Evolutionary conservation across 2,797 vertebrate genomes (phyloP).

Genomic region (Enteromius trimaculatus): DNA sequence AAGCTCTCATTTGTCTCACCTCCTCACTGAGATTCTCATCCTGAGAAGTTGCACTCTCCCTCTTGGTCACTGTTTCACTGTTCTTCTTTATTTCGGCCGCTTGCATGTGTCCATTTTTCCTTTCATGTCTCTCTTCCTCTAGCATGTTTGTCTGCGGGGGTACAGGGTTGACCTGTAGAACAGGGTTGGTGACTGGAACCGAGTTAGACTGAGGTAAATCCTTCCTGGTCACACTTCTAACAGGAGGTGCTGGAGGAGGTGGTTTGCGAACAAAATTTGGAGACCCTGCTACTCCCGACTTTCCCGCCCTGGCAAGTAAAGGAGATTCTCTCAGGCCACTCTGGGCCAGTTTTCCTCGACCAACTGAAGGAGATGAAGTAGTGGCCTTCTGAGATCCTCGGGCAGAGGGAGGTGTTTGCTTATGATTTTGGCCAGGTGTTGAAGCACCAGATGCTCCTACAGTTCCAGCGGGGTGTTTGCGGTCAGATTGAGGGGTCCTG

Average conservation of each 20-base stretch:
- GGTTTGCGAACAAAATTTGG: constrained; percentile 78
- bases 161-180: constrained; percentile 45
- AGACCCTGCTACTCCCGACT: constrained; percentile 73
- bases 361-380: constrained; percentile 60
- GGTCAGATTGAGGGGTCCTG: constrained; percentile 66
- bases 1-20: constrained; percentile 63
- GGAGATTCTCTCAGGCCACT: constrained; percentile 73
- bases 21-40: constrained; percentile 69
- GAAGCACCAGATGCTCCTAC: constrained; percentile 57
- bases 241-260: constrained; percentile 80
- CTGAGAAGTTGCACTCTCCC: constrained; percentile 63
- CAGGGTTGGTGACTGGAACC: constrained; percentile 21
- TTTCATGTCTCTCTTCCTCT: constrained; percentile 62
- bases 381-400: constrained; percentile 69
- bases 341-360: constrained; percentile 70
- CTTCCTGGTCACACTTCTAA: constrained; percentile 80
- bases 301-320: constrained; percentile 72
- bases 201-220: constrained; percentile 62
- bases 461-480: constrained; percentile 56
- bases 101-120: constrained; percentile 55
- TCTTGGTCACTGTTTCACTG: constrained; percentile 56
- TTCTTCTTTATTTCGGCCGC: constrained; percentile 59
- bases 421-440: constrained; percentile 63
- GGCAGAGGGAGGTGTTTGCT: constrained; percentile 67
- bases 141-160: constrained; percentile 42